Evolutionary conservation across 2,113 vertebrate species (phyloP).

Genomic region (Himantopus leucocephalus): DNA sequence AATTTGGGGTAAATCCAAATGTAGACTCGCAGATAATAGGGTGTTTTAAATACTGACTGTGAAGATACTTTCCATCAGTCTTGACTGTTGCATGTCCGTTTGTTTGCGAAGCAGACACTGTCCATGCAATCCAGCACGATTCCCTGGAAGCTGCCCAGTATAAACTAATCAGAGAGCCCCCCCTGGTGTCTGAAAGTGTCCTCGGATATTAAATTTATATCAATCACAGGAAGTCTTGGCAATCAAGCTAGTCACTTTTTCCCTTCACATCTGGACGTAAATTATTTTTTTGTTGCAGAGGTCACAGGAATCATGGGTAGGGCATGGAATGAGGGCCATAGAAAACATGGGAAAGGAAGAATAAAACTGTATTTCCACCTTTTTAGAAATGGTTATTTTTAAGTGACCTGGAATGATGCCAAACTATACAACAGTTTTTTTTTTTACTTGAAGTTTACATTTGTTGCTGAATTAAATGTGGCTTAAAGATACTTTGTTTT

Average conservation of each 20-base stretch:
- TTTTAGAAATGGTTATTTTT: conserved; percentile 79
- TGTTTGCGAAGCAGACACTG: not conserved
- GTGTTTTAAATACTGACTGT: not conserved
- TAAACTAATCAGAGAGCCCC: conserved; percentile 70
- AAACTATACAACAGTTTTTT: conserved; percentile 46
- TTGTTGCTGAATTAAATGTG: conserved; percentile 67
- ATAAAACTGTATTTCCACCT: conserved; percentile 75
- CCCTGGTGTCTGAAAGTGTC: conserved; percentile 68
- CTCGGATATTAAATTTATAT: conserved; percentile 70
- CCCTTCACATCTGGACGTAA: conserved; percentile 75
- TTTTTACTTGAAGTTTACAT: conserved; percentile 61
- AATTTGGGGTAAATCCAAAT: not conserved
- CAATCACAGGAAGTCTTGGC: conserved; percentile 71
- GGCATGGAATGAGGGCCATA: conserved; percentile 66
- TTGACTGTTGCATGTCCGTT: not conserved
- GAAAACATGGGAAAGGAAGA: conserved; percentile 79
- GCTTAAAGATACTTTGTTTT: conserved; percentile 66
- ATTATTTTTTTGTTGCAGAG: conserved; percentile 56
- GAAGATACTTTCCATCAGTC: not conserved
- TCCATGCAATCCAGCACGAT: not conserved
- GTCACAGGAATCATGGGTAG: conserved; percentile 75
- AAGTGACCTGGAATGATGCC: conserved; percentile 71
- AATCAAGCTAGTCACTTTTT: conserved; percentile 70
- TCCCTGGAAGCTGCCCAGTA: conserved; percentile 63
- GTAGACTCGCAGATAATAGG: not conserved